Evolutionary conservation across 1,140 invertebrate genomes (phyloP).

Genomic region (Brachystomella parvula): DNA sequence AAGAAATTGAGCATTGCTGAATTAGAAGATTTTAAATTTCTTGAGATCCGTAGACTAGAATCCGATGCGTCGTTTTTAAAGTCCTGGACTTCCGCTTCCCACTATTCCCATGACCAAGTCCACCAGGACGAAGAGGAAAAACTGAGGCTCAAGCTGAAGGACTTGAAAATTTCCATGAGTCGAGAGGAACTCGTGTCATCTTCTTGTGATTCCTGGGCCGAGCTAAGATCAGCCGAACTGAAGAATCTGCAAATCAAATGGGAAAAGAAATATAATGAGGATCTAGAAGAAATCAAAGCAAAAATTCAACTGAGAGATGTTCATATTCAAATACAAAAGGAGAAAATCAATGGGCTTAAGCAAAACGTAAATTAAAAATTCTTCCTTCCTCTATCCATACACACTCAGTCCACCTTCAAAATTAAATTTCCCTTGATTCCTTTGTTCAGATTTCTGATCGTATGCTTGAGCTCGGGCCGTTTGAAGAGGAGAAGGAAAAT

Average conservation of each 20-base stretch:
- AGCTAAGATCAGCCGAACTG: constrained; percentile 17
- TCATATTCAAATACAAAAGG: constrained; percentile 20
- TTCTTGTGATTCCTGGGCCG: constrained; percentile 25
- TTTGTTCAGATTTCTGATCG: constrained; percentile 27
- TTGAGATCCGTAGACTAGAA: constrained; percentile 20
- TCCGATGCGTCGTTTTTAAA: constrained; percentile 20
- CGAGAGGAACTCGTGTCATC: constrained; percentile 24
- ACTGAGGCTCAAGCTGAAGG: constrained; percentile 19
- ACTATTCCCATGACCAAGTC: constrained; percentile 15
- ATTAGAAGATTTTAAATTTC: constrained; percentile 24
- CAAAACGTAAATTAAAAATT: constrained; percentile 18
- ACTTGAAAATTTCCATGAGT: constrained; percentile 23
- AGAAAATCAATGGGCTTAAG: constrained; percentile 21
- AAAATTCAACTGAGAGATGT: constrained; percentile 20
- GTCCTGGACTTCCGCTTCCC: constrained; percentile 19
- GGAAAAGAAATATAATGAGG: constrained; percentile 27
- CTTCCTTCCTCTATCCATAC: not conserved
- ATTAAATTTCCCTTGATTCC: constrained; percentile 2
- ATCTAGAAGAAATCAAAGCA: constrained; percentile 28
- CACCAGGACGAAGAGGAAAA: constrained; percentile 10
- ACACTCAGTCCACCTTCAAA: constrained; percentile 4
- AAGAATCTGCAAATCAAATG: constrained; percentile 21
- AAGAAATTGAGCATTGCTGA: constrained; percentile 23
- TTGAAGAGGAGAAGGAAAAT: constrained; percentile 33
- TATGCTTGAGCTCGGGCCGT: constrained; percentile 33